Evolutionary conservation across 2,888 invertebrate genomes (phyloP), one percentile per base, ranked within the genome.

Genomic region (Sarcophaga subvicina): DNA sequence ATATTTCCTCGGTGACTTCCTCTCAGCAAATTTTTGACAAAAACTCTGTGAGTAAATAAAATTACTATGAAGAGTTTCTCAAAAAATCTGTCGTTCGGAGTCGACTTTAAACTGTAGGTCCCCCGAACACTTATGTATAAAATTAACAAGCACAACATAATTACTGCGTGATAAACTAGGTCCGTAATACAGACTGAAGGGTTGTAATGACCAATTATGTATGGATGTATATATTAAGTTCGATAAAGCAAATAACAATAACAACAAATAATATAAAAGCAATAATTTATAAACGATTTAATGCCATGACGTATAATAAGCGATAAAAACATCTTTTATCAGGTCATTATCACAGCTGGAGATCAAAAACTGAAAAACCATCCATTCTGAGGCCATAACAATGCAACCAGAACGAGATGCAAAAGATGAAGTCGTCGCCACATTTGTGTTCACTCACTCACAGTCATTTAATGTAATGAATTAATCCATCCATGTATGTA

Each of bases 311-410:
- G 81, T 72, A 73, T 87, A 87, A 87, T 87, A 88, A 89, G 87
- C 84, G 77, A 86, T 90, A 90, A 91, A 91, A 91, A 90, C 90
- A 91, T 91, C 89, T 92, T 91, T 91, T 91, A 91, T 90, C 90
- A 89, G 86, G 88, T 90, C 89, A 92, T 92, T 93, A 92, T 90
- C 93, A 86, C 93, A 93, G 92, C 92, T 79, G 91, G 93, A 75
- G 87, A 82, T 71, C 37, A 77, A 85, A 71, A 54, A 45, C 8
- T 37, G 2, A 37, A 37, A 37, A 10, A 14, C 14, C 80, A 71
- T 59, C 14, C 54, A 54, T 72, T 70, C 54, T 76, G 37, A 64
- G 14, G 2, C 69, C 37, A 62, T 14, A 63, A 4, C 45, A 66
- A 47, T 17, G 17, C n/a, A 14, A 3, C n/a, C 17, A 59, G 4